phyloP scores from a whole-genome alignment of 2,797 vertebrate species.

The Micropoecilia bifurca region DNA sequence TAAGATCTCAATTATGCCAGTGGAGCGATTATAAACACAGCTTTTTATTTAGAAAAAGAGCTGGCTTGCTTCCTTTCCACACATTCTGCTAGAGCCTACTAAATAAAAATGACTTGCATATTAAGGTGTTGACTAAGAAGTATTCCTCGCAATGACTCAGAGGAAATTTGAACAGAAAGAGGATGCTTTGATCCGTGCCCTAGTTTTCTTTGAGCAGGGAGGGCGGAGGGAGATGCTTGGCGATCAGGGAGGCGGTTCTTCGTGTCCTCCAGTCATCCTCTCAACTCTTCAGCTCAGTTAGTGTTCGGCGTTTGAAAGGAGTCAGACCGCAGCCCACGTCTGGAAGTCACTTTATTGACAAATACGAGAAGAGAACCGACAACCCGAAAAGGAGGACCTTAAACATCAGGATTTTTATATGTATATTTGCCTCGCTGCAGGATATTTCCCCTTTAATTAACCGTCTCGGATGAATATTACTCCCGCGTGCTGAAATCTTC shows the following conservation, averaged over 20 bases:
- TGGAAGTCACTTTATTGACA: conserved; percentile 15
- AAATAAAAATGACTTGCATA: not conserved
- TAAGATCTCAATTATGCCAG: not conserved
- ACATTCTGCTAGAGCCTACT: not conserved
- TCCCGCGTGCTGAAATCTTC: not conserved
- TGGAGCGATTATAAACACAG: not conserved
- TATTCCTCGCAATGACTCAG: not conserved
- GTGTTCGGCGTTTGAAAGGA: conserved; percentile 48
- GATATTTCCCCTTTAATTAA: conserved; percentile 32
- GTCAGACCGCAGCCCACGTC: conserved; percentile 1
- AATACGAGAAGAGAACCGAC: conserved; percentile 15
- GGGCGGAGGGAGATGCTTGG: conserved; percentile 64
- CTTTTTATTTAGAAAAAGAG: not conserved
- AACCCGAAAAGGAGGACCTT: conserved; percentile 4
- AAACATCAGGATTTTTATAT: conserved; percentile 17
- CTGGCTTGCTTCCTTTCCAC: not conserved
- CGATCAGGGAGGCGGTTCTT: conserved; percentile 64
- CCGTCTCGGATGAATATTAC: conserved; percentile 28
- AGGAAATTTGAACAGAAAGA: not conserved
- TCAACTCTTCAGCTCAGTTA: conserved; percentile 32
- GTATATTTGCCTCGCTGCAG: not conserved
- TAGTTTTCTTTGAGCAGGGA: conserved; percentile 52
- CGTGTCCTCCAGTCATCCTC: conserved; percentile 67
- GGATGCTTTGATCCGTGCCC: conserved; percentile 48
- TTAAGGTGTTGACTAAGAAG: conserved; percentile 5